phyloP scores from a whole-genome alignment of 1,140 invertebrate genomes.

The Oppia nitens region DNA sequence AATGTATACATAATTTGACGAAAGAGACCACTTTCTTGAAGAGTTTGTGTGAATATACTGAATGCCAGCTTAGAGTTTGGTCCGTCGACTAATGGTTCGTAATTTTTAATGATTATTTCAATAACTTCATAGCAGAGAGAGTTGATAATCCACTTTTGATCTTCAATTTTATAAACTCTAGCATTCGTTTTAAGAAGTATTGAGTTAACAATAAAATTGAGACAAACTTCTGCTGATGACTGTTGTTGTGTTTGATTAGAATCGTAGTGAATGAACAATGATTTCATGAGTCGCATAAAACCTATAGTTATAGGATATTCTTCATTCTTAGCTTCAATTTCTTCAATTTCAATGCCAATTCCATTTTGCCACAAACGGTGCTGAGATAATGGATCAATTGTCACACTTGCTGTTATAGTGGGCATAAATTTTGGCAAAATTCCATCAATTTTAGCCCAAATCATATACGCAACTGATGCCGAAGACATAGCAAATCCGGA shows the following conservation, averaged over 20 bases:
- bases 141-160: conserved; percentile 18
- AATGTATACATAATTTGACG: conserved; percentile 13
- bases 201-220: conserved; percentile 15
- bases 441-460: conserved; percentile 37
- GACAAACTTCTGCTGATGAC: conserved; percentile 2
- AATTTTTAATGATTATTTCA: conserved; percentile 8
- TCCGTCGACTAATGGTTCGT: conserved; percentile 10
- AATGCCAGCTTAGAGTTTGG: conserved; percentile 1
- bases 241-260: conserved; percentile 5
- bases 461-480: conserved; percentile 49
- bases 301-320: conserved; percentile 65
- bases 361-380: conserved; percentile 17
- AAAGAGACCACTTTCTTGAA: conserved; percentile 19
- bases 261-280: conserved; percentile 37
- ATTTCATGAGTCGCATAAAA: conserved; percentile 55
- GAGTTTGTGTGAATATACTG: conserved; percentile 14
- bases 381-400: background rate
- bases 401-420: background rate
- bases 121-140: conserved; percentile 8
- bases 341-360: conserved; percentile 38
- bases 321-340: conserved; percentile 74
- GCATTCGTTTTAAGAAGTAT: conserved; percentile 15
- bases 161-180: conserved; percentile 13
- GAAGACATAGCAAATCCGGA: conserved; percentile 53
- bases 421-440: conserved; percentile 11